These are phyloP conservation scores for Parelbella ahira DNA, from an alignment of 2,888 invertebrate genomes.

Conservation along the genomic window DNA sequence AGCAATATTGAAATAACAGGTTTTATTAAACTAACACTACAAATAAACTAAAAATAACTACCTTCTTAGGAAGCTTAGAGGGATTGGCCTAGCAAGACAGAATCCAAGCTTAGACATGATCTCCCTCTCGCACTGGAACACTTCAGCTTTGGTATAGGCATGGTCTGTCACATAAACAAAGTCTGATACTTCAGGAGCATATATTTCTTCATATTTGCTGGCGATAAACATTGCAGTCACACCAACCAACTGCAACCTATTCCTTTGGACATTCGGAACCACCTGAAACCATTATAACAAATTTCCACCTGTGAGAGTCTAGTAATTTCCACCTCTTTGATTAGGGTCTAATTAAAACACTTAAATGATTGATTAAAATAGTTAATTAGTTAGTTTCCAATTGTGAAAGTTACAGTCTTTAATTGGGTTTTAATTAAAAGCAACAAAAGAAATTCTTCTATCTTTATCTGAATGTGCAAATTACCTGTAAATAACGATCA, in stretches of 20 bases:
- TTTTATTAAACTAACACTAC: conserved; percentile 10
- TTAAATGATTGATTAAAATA: too few relatives aligned
- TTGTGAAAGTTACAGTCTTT: too few relatives aligned
- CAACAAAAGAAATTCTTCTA: too few relatives aligned
- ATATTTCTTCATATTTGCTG: conserved; percentile 97
- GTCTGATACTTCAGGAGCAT: conserved; percentile 91
- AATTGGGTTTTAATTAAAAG: too few relatives aligned
- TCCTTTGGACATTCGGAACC: conserved; percentile 82
- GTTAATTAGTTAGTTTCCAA: too few relatives aligned
- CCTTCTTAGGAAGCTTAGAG: conserved; percentile 93
- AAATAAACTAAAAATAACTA: conserved; percentile 46
- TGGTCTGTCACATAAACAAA: conserved; percentile 95
- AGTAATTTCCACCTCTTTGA: too few relatives aligned
- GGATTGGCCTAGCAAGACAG: conserved; percentile 91
- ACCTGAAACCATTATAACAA: too few relatives aligned
- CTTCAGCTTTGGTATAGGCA: conserved; percentile 88
- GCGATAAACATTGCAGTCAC: conserved; percentile 94
- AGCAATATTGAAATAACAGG: too few relatives aligned
- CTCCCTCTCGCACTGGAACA: conserved; percentile 90
- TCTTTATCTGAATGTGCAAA: too few relatives aligned
- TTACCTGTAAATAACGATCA: conserved; percentile 93
- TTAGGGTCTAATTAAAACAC: too few relatives aligned
- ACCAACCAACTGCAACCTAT: conserved; percentile 95
- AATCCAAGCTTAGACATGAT: conserved; percentile 89
- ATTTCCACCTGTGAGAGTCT: too few relatives aligned